Base-by-base conservation (phyloP, 2,888 invertebrate species). In the Pristionchus entomophagus region DNA sequence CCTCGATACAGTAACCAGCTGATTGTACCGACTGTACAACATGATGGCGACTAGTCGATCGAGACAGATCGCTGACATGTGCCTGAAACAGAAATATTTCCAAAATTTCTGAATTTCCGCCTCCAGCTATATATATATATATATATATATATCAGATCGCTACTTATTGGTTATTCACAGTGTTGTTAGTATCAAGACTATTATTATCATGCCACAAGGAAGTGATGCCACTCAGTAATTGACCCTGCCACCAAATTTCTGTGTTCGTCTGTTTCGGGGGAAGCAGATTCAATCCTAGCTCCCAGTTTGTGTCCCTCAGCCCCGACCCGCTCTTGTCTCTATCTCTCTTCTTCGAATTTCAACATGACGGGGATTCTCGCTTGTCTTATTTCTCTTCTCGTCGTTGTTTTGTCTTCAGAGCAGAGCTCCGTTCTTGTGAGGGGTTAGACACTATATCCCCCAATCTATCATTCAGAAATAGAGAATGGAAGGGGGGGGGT, bases 61-160 rank as follows among this genome's bases (percentile, higher is more conserved):
- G n/a, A 93, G 83, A 77, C 93, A 92, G 62, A 93, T 93, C 41
- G 93, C 93, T 0, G 92, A 90, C 93, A 93, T 93, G 87, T 93
- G 92, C 53, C 91, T 92, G 87, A 73, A 91, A 89, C 41, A 19
- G 17, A 51, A 32, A 45, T 2, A 62, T 35, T 35, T 4, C 2
- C 3, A 41, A 2, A 73, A 14, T 41, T 45, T 41, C 22, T 41
- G 6, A 0, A 29, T 38, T 19, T 41, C 29, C 51, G 51, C 3
- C 22, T n/a, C 14, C 45, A 17, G 14, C 26, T n/a, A 14, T 29
- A 26, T 14, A 29, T 29, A 62, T 17, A 26, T 32, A 17, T 5
- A 17, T 65, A 29, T 32, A 26, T 8, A 5, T 65, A 0, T 22
- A 51, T 51, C 51, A 10, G 14, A 51, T 51, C 22, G 51, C 51